A percentile compares a stretch with the other conserved stretches of the same genome.
These are phyloP conservation scores for Leptodactylus fallax DNA, from an alignment of 2,797 vertebrate species.

Conservation along the genomic window DNA sequence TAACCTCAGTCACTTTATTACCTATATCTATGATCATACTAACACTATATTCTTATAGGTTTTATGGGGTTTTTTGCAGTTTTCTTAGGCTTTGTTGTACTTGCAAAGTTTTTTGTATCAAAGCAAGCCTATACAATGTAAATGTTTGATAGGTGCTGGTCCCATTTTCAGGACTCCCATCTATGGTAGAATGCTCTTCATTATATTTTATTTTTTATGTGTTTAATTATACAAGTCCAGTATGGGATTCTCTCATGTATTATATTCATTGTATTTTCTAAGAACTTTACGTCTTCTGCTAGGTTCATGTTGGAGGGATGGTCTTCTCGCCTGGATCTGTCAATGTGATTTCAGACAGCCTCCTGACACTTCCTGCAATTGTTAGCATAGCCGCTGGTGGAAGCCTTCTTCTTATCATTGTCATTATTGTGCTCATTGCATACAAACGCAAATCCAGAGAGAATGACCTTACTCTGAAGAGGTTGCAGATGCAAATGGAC, in stretches of 20 bases:
- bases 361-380: conserved; percentile 94
- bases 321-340: conserved; percentile 91
- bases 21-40: background rate
- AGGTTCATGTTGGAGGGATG: conserved; percentile 96
- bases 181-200: too few species aligned
- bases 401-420: conserved; percentile 95
- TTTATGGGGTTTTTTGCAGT: background rate
- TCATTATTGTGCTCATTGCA: conserved; percentile 97
- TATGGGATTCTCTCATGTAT: too few species aligned
- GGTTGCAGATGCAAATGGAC: conserved; percentile 99
- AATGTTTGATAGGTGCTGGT: too few species aligned
- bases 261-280: background rate
- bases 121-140: too few species aligned
- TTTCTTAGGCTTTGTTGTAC: background rate
- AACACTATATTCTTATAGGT: background rate
- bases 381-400: conserved; percentile 95
- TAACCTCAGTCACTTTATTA: background rate
- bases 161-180: too few species aligned
- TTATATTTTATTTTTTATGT: too few species aligned
- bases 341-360: conserved; percentile 93
- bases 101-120: too few species aligned
- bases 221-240: too few species aligned
- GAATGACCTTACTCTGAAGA: conserved; percentile 96
- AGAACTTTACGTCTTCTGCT: conserved; percentile 17
- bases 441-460: conserved; percentile 97